phyloP scores from a whole-genome alignment of 2,888 invertebrate species.

The Macaria notata region DNA sequence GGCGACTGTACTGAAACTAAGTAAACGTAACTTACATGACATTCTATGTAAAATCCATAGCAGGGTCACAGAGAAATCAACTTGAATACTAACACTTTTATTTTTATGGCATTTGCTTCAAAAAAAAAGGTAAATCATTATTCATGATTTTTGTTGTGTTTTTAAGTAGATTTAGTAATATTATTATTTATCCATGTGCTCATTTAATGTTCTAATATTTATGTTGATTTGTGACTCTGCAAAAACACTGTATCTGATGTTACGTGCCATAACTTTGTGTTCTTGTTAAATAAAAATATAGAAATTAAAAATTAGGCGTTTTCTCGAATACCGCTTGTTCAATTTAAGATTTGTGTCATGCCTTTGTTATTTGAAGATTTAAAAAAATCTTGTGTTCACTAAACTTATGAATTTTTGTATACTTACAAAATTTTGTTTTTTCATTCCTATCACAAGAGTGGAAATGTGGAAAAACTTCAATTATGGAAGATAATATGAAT shows the following conservation, averaged over 20 bases:
- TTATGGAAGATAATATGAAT: too few species aligned
- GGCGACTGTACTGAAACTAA: constrained; percentile 40
- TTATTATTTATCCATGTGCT: not conserved
- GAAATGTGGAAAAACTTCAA: too few species aligned
- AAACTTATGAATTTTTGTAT: too few species aligned
- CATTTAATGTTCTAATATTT: constrained; percentile 24
- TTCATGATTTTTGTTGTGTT: not conserved
- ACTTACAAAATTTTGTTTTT: too few species aligned
- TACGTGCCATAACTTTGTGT: constrained; percentile 75
- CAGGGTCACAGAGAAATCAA: not conserved
- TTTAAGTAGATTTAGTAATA: not conserved
- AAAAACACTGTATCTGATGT: constrained; percentile 67
- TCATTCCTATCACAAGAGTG: too few species aligned
- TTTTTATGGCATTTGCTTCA: too few species aligned
- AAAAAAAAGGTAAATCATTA: too few species aligned
- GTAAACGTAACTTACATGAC: constrained; percentile 63
- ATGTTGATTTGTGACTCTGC: constrained; percentile 9
- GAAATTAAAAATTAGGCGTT: constrained; percentile 24
- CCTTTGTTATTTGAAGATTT: constrained; percentile 21
- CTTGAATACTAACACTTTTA: too few species aligned
- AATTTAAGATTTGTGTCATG: constrained; percentile 25
- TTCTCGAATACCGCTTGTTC: constrained; percentile 57
- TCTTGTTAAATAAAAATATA: constrained; percentile 35
- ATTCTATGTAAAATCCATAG: constrained; percentile 35
- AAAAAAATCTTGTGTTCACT: too few species aligned